Evolutionary conservation across 2,888 invertebrate species (phyloP).

Genomic region (Notocelia uddmanniana): DNA sequence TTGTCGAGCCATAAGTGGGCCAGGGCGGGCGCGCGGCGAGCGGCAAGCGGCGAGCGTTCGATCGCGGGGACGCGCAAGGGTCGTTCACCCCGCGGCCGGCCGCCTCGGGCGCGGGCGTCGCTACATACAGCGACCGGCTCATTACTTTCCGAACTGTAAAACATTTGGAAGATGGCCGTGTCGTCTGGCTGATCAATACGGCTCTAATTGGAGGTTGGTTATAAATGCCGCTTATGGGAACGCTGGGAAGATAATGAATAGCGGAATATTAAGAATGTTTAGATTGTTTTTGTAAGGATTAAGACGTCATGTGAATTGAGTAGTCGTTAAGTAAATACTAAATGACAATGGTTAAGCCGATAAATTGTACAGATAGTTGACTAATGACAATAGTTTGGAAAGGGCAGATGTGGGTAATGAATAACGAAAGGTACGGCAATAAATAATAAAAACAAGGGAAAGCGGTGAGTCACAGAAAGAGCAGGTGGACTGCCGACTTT

Average conservation of each 20-base stretch:
- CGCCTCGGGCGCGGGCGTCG: slow-evolving; percentile 56
- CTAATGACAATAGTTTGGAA: slow-evolving; percentile 25
- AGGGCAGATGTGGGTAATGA: slow-evolving; percentile 39
- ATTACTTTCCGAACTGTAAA: slow-evolving; percentile 49
- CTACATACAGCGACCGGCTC: slow-evolving; percentile 41
- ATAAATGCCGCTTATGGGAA: slow-evolving; percentile 18
- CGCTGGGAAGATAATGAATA: slow-evolving; percentile 9
- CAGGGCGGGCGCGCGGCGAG: slow-evolving; percentile 59
- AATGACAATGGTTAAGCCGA: slow-evolving; percentile 10
- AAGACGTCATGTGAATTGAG: slow-evolving; percentile 2
- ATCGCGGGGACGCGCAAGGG: slow-evolving; percentile 79
- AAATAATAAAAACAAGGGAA: slow-evolving; percentile 37
- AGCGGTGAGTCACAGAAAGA: slow-evolving; percentile 39
- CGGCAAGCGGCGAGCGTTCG: slow-evolving; percentile 66
- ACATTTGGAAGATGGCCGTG: slow-evolving; percentile 51
- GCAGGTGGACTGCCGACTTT: slow-evolving; percentile 38
- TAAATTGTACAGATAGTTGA: slow-evolving; percentile 29
- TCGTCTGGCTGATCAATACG: slow-evolving; percentile 52
- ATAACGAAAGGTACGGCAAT: slow-evolving; percentile 10
- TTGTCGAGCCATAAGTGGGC: slow-evolving; percentile 49
- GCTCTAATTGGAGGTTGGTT: slow-evolving; percentile 43
- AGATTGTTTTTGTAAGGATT: slow-evolving; percentile 8
- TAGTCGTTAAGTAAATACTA: background rate
- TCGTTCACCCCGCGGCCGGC: slow-evolving; percentile 72
- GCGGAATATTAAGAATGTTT: slow-evolving; percentile 20